Evolutionary conservation across 2,797 vertebrate genomes (phyloP), one percentile per base, ranked within the genome.

Genomic region (Esox masquinongy): DNA sequence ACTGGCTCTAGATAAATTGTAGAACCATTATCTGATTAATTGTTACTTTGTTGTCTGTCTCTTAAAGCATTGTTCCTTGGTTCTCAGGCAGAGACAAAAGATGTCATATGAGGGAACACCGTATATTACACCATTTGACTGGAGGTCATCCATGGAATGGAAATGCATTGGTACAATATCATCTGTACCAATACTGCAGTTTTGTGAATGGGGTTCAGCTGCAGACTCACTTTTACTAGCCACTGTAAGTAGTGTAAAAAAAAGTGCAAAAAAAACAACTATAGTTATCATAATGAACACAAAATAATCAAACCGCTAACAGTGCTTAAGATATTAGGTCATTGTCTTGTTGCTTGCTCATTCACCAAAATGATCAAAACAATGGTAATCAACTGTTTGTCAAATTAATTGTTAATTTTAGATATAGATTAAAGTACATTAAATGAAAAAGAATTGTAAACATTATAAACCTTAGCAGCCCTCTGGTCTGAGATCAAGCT

Each of bases 81-180:
- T 31, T 64, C 63, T 29, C 63, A 31, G 63, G 26, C 14, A 64
- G 29, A 29, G 63, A 31, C 26, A 64, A 11, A 68, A 43, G 19
- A 68, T 68, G 1, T 11, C 19, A 14, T n/a, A 43, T 4, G 17
- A 39, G 12, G 93, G 95, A 95, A 56, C 8, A 56, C 8, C 6
- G 53, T 94, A 93, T 91, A 86, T 89, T 92, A 89, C 90, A 89
- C 92, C 94, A 93, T 83, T 92, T 88, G 70, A 80, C 39, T 9
- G 39, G 76, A 90, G 91, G 90, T 92, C 90, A 90, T 92, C 91
- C 56, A 47, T 47, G 43, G 43, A 47, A 14, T 11, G 36, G 36
- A 39, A 1, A 8, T 39, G 36, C 36, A 8, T 47, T 47, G 43
- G 43, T 47, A 47, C 68, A n/a, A 8, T 7, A 29, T 8, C 5